Percentiles rank a stretch among this genome's conserved stretches.
phyloP scores from a whole-genome alignment of 2,888 invertebrate genomes.

The Bellardia bayeri region DNA sequence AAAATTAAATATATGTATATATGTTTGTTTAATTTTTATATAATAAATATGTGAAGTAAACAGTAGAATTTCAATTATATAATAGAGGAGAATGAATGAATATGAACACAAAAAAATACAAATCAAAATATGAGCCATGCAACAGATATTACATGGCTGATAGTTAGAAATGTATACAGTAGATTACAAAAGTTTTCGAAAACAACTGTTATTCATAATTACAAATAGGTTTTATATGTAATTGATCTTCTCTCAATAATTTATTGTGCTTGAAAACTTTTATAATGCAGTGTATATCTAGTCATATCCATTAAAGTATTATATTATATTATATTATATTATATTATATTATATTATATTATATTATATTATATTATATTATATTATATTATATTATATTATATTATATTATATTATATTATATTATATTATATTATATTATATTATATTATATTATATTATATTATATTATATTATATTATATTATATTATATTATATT shows the following conservation, averaged over 20 bases:
- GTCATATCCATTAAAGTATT: background rate
- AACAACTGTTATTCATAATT: too few species aligned
- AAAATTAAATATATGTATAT: constrained; percentile 38
- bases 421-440: background rate
- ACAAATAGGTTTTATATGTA: too few species aligned
- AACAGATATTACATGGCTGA: background rate
- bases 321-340: background rate
- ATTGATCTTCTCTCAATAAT: too few species aligned
- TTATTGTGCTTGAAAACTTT: too few species aligned
- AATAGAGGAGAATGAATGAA: background rate
- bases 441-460: background rate
- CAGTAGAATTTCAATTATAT: constrained; percentile 40
- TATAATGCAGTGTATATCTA: too few species aligned
- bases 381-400: background rate
- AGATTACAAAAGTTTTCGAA: constrained; percentile 8
- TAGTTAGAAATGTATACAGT: background rate
- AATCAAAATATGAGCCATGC: too few species aligned
- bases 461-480: background rate
- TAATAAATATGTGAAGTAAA: constrained; percentile 12
- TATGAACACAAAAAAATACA: too few species aligned
- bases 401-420: background rate
- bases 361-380: background rate
- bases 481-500: background rate
- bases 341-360: background rate
- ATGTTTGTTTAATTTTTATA: background rate